phyloP scores from a whole-genome alignment of 1,140 invertebrate genomes.

The Vanessa atalanta region DNA sequence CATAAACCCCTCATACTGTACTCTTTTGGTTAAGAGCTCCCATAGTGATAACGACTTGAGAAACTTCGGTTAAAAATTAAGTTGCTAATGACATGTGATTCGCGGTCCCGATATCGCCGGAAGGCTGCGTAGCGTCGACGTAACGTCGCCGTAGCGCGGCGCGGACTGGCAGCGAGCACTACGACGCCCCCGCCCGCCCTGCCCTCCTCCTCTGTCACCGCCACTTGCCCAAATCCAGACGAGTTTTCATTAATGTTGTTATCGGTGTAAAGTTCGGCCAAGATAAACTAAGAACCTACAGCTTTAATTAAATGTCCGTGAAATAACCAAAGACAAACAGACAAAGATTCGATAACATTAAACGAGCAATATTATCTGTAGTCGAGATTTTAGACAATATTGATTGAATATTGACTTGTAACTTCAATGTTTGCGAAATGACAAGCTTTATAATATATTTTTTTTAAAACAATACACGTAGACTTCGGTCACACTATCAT shows the following conservation, averaged over 20 bases:
- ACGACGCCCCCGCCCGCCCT: conserved; percentile 61
- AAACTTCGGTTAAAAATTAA: conserved; percentile 39
- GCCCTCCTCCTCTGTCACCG: conserved; percentile 64
- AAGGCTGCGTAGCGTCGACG: conserved; percentile 51
- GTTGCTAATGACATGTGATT: conserved; percentile 39
- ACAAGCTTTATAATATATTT: not conserved
- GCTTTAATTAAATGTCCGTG: conserved; percentile 76
- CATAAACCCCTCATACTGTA: conserved; percentile 46
- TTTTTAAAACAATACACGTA: no score
- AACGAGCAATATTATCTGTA: conserved; percentile 15
- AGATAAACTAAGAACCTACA: conserved; percentile 71
- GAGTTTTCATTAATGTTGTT: conserved; percentile 79
- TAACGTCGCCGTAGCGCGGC: conserved; percentile 58
- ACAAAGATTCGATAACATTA: conserved; percentile 47
- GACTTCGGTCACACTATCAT: no score
- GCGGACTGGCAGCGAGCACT: conserved; percentile 60
- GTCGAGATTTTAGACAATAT: conserved; percentile 29
- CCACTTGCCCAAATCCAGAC: conserved; percentile 72
- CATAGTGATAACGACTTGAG: conserved; percentile 46
- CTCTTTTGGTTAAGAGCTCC: conserved; percentile 34
- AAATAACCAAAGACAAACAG: conserved; percentile 63
- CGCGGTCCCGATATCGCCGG: conserved; percentile 44
- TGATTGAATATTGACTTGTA: conserved; percentile 39
- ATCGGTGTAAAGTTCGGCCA: conserved; percentile 73
- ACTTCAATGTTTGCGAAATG: conserved; percentile 29